phyloP scores from a whole-genome alignment of 2,888 invertebrate species.

The Lordiphosa fenestrarum region DNA sequence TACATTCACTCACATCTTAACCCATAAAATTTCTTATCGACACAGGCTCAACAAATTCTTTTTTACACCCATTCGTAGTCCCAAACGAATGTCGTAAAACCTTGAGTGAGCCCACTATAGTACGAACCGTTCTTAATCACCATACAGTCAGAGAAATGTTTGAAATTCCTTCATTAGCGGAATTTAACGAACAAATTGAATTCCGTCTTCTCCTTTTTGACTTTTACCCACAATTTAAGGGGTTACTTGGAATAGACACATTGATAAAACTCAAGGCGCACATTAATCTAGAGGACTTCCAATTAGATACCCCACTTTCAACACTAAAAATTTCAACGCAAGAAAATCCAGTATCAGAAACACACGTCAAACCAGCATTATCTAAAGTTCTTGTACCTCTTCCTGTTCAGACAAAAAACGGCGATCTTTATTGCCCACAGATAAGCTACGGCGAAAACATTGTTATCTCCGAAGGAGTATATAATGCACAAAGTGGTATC shows the following conservation, averaged over 20 bases:
- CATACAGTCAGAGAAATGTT: too few relatives aligned
- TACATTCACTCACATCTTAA: background rate
- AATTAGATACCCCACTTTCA: too few relatives aligned
- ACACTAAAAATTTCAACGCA: background rate
- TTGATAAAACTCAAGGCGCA: too few relatives aligned
- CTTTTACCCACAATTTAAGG: too few relatives aligned
- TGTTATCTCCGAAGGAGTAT: background rate
- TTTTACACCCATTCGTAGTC: background rate
- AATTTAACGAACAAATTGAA: too few relatives aligned
- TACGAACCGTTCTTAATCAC: too few relatives aligned
- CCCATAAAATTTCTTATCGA: constrained; percentile 1
- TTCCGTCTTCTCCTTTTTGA: too few relatives aligned
- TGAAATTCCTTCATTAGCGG: too few relatives aligned
- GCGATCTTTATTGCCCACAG: background rate
- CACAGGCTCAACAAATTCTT: constrained; percentile 1
- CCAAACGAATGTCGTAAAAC: too few relatives aligned
- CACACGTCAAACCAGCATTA: background rate
- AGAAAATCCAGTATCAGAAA: constrained; percentile 2
- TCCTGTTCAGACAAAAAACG: background rate
- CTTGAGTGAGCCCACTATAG: too few relatives aligned
- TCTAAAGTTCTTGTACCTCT: background rate
- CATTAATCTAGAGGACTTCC: too few relatives aligned
- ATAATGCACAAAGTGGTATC: background rate
- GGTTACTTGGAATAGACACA: too few relatives aligned
- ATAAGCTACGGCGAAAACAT: background rate